phyloP scores from a whole-genome alignment of 2,113 vertebrate genomes.

The Equus quagga region DNA sequence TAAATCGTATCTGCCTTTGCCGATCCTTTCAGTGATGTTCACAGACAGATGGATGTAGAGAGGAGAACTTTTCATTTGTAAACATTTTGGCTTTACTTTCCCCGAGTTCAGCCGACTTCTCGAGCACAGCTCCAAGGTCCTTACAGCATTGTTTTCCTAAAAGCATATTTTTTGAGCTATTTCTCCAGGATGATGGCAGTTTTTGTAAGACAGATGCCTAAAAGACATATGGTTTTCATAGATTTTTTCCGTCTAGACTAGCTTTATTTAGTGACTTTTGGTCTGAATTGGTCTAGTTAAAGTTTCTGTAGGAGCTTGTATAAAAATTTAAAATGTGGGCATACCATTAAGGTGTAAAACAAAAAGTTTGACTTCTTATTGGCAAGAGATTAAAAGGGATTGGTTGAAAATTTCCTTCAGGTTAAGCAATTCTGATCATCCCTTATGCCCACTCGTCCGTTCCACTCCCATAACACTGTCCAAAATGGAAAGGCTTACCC shows the following conservation, averaged over 20 bases:
- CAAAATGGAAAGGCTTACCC: constrained; percentile 75
- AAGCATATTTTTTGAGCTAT: constrained; percentile 77
- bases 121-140: constrained; percentile 21
- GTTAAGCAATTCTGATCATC: constrained; percentile 28
- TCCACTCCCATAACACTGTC: constrained; percentile 67
- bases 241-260: constrained; percentile 88
- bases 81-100: constrained; percentile 45
- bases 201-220: constrained; percentile 80
- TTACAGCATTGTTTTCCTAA: constrained; percentile 75
- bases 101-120: constrained; percentile 27
- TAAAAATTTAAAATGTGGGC: constrained; percentile 75
- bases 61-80: constrained; percentile 64
- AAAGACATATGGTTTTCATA: constrained; percentile 88
- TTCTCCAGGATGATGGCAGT: constrained; percentile 78
- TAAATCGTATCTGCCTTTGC: constrained; percentile 38
- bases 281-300: constrained; percentile 82
- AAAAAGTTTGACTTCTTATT: constrained; percentile 80
- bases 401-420: constrained; percentile 57
- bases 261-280: constrained; percentile 86
- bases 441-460: neutral
- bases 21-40: constrained; percentile 62
- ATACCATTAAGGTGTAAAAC: constrained; percentile 83
- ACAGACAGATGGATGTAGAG: constrained; percentile 61
- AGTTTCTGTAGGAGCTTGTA: constrained; percentile 80
- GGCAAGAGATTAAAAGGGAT: constrained; percentile 58